These are phyloP conservation scores for Paralvinella palmiformis DNA, from an alignment of 1,140 invertebrate species.

Conservation along the genomic window DNA sequence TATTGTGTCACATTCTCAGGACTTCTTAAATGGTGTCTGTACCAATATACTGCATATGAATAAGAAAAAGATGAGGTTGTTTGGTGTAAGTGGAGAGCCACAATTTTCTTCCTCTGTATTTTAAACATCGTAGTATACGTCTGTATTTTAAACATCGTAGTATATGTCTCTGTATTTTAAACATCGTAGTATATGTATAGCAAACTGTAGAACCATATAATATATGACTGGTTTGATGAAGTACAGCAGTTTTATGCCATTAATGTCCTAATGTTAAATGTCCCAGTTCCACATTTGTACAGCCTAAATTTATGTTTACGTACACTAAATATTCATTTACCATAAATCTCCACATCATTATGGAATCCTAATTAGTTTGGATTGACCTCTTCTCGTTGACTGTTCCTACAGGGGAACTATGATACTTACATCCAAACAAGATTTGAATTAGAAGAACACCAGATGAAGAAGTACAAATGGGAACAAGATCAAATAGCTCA, in stretches of 20 bases:
- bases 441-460: slow-evolving; percentile 93
- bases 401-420: slow-evolving; percentile 81
- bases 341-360: no score
- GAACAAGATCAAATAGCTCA: slow-evolving; percentile 98
- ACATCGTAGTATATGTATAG: no score
- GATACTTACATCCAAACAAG: slow-evolving; percentile 90
- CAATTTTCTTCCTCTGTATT: background rate
- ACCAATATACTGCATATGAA: slow-evolving; percentile 97
- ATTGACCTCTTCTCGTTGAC: no score
- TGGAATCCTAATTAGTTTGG: no score
- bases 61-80: slow-evolving; percentile 89
- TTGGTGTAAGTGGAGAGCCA: slow-evolving; percentile 65
- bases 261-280: no score
- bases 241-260: no score
- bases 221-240: no score
- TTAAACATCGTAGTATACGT: background rate
- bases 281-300: no score
- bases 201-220: no score
- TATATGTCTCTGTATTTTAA: background rate
- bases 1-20: slow-evolving; percentile 99
- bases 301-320: no score
- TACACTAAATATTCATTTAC: no score
- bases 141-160: background rate
- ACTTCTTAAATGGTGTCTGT: slow-evolving; percentile 98
- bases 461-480: slow-evolving; percentile 99